Evolutionary conservation across 2,113 vertebrate genomes (phyloP), one percentile per base, ranked within the genome.

Genomic region (Catharus minimus): DNA sequence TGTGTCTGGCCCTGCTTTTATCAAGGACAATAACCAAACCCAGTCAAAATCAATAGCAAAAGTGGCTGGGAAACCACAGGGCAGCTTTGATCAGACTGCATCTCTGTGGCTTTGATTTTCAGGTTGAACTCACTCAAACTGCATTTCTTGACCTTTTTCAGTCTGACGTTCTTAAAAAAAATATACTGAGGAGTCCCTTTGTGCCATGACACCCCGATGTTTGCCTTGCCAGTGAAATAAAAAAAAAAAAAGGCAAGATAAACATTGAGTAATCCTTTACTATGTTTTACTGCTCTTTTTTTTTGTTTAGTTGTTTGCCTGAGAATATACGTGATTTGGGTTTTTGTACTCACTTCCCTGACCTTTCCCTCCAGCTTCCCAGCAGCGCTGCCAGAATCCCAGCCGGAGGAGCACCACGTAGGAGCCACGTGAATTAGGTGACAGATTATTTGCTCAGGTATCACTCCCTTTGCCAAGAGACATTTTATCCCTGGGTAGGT

Each of bases 21-120:
- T 52, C n/a, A 3, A 66, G 77, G 53, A 57, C 66, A 19, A 27
- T 61, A 81, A 75, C 30, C 69, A 89, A 93, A 72, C 10, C 7
- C 39, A 56, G 84, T 46, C 57, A 72, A 90, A 95, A 94, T 95
- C 85, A 68, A 94, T 88, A 82, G n/a, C 46, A 94, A 58, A 92
- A 89, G 66, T 36, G 18, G 7, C 39, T 82, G 62, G 28, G 47
- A 93, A 82, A 84, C 81, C 83, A 74, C 77, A 73, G 74, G 55
- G 30, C 50, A 52, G 30, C 38, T 90, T 90, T 89, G 77, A 87
- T 66, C 62, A 55, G 13, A 30, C 43, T 79, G 39, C 43, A 56
- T 72, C 28, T 73, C 43, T 15, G 16, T 55, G 66, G 62, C 33
- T 77, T 55, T 86, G 81, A 65, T 86, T 86, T 90, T 78, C 49